phyloP scores from a whole-genome alignment of 2,888 invertebrate species.

The Lasioglossum calceatum region DNA sequence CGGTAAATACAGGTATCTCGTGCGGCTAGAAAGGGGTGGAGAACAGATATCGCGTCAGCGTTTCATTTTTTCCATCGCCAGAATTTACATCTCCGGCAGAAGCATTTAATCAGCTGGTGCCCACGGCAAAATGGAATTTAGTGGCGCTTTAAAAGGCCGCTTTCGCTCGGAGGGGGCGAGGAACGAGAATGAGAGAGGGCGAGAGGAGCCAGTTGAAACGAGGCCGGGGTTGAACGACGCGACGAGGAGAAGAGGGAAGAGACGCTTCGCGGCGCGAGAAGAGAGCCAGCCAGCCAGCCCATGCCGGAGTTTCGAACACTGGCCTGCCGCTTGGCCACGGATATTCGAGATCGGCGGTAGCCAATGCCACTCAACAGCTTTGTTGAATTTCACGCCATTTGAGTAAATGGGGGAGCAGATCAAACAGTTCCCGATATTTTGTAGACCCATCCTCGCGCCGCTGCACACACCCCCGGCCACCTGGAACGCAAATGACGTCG shows the following conservation, averaged over 20 bases:
- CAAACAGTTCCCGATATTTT: conserved; percentile 80
- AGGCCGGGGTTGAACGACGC: neutral
- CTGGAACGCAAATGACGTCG: conserved; percentile 35
- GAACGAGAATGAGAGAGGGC: neutral
- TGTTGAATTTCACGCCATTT: conserved; percentile 82
- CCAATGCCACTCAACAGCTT: conserved; percentile 77
- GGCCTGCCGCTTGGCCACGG: neutral
- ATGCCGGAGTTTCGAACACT: conserved; percentile 1
- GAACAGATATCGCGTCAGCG: neutral
- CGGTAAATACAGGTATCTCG: conserved; percentile 29
- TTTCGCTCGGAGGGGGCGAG: neutral
- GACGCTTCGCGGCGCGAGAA: conserved; percentile 17
- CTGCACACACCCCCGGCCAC: neutral
- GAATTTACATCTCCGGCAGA: conserved; percentile 72
- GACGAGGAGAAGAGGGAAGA: conserved; percentile 27
- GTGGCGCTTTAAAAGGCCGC: conserved; percentile 68
- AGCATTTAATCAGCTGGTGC: conserved; percentile 73
- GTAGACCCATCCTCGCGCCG: conserved; percentile 57
- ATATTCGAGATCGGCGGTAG: conserved; percentile 53
- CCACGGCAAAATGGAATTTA: conserved; percentile 68
- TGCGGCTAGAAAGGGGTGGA: neutral
- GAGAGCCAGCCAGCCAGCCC: neutral
- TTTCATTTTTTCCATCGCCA: conserved; percentile 64
- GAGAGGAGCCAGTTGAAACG: neutral
- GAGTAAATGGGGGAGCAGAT: conserved; percentile 78